These are phyloP conservation scores for Sthenelais limicola DNA, from an alignment of 2,888 invertebrate species.

Conservation along the genomic window DNA sequence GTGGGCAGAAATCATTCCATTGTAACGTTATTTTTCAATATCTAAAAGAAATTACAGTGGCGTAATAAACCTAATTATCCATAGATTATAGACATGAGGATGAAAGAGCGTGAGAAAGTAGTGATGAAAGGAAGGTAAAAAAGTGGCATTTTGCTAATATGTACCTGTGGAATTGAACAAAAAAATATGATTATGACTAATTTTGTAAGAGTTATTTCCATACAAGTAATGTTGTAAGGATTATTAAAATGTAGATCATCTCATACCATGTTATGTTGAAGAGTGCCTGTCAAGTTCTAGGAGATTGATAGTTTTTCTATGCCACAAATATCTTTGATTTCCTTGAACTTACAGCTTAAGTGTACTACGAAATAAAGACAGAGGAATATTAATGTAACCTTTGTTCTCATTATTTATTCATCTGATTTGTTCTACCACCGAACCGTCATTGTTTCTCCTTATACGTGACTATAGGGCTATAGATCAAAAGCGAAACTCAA, in stretches of 20 bases:
- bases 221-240: conserved; percentile 29
- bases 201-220: conserved; percentile 28
- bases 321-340: conserved; percentile 33
- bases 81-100: too few species aligned
- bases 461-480: too few species aligned
- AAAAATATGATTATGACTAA: conserved; percentile 11
- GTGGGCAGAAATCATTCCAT: conserved; percentile 33
- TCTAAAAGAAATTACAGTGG: conserved; percentile 28
- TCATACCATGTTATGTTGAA: conserved; percentile 11
- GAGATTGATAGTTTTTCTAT: conserved; percentile 36
- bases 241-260: conserved; percentile 31
- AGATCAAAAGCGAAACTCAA: too few species aligned
- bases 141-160: conserved; percentile 14
- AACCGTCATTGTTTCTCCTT: too few species aligned
- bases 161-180: neutral
- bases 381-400: too few species aligned
- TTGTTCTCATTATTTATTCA: too few species aligned
- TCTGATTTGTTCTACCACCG: too few species aligned
- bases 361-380: conserved; percentile 36
- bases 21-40: conserved; percentile 29
- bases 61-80: too few species aligned
- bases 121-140: conserved; percentile 7
- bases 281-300: conserved; percentile 41
- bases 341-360: conserved; percentile 40
- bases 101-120: too few species aligned